Conservation (phyloP, 2,797 vertebrate species). For the Arremon brunneinucha region DNA sequence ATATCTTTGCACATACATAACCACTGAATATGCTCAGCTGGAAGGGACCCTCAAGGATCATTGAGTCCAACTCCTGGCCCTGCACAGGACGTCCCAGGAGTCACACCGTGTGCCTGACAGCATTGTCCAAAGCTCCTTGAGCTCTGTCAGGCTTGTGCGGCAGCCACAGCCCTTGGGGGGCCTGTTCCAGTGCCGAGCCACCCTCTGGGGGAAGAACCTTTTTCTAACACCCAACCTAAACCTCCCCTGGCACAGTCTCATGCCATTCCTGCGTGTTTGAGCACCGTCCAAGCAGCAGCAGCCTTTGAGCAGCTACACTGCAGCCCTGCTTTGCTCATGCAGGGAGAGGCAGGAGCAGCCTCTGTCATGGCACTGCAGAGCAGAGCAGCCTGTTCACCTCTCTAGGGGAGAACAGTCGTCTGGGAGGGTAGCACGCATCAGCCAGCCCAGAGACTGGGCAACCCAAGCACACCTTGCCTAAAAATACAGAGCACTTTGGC, state of each 20-base stretch:
- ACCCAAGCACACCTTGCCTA: not conserved
- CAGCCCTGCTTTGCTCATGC: accelerated
- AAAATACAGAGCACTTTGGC: not conserved
- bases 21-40: not conserved
- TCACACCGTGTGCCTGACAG: not conserved
- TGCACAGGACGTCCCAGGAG: not conserved
- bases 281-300: not conserved
- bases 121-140: not conserved
- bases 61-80: not conserved
- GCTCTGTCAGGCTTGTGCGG: not conserved
- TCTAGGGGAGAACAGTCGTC: not conserved
- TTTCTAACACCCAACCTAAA: not conserved
- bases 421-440: not conserved
- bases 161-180: not conserved
- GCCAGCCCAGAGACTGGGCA: not conserved
- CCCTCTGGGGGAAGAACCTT: not conserved
- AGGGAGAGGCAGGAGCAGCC: not conserved
- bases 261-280: not conserved
- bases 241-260: not conserved
- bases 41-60: not conserved
- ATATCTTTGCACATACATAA: not conserved
- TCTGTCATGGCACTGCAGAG: not conserved
- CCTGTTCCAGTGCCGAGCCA: not conserved
- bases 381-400: not conserved
- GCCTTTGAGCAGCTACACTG: not conserved